Conservation (phyloP, 2,888 invertebrate genomes). For the Copidosoma aretas region DNA sequence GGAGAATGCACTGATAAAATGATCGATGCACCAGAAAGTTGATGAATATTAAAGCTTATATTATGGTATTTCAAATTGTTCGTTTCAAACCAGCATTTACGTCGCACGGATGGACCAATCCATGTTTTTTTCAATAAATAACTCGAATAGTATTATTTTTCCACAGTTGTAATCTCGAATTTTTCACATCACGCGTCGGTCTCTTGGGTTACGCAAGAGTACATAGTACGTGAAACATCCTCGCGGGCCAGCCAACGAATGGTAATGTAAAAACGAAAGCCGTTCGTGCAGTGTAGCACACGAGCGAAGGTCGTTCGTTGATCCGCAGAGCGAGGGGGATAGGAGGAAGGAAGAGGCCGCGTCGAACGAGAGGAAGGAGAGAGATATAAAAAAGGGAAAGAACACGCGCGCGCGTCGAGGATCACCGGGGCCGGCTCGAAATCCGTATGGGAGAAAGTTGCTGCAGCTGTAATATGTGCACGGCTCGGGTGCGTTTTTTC, state of each 20-base stretch:
- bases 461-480: slow-evolving; percentile 1
- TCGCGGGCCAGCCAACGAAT: background rate
- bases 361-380: slow-evolving; percentile 11
- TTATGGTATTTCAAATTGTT: too few species aligned
- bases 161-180: too few species aligned
- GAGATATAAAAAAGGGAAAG: slow-evolving; percentile 11
- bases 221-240: background rate
- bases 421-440: background rate
- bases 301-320: slow-evolving; percentile 12
- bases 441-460: background rate
- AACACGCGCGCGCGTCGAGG: background rate
- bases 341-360: background rate
- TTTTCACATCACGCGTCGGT: background rate
- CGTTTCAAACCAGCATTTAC: too few species aligned
- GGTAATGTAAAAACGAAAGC: background rate
- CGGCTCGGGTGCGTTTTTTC: too few species aligned
- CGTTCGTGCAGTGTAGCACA: background rate
- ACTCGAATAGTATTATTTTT: too few species aligned
- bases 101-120: too few species aligned
- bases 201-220: background rate
- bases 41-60: too few species aligned
- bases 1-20: too few species aligned
- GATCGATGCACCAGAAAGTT: too few species aligned
- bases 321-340: background rate
- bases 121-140: too few species aligned